A percentile compares a stretch with the other conserved stretches of the same genome.
Conservation (phyloP, 2,797 vertebrate species). For the Varecia variegata region DNA sequence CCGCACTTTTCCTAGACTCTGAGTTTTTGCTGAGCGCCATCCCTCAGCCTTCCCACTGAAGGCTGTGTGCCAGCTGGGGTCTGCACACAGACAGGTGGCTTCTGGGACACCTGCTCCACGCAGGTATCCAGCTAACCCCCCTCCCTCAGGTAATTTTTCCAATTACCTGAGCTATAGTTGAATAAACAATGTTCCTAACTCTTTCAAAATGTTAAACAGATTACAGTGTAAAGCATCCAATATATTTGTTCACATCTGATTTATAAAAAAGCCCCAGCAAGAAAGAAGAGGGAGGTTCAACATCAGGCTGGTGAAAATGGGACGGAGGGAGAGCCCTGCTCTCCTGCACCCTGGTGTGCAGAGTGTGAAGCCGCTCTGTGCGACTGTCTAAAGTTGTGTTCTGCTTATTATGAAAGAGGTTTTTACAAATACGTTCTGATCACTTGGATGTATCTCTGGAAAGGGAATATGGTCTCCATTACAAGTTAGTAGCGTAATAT, state of each 20-base stretch:
- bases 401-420: conserved; percentile 23
- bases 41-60: conserved; percentile 5
- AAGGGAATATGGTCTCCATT: neutral
- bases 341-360: neutral
- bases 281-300: neutral
- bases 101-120: conserved; percentile 30
- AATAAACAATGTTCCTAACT: neutral
- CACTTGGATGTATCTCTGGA: conserved; percentile 33
- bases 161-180: neutral
- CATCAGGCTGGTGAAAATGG: neutral
- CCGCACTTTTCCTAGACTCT: conserved; percentile 51
- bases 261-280: neutral
- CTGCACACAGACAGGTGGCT: neutral
- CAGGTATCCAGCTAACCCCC: neutral
- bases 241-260: conserved; percentile 25
- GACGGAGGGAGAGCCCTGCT: neutral
- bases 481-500: neutral
- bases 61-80: neutral
- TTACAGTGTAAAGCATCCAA: conserved; percentile 23
- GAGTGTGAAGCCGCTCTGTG: neutral
- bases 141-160: neutral
- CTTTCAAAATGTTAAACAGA: conserved; percentile 39
- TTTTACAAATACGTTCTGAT: conserved; percentile 20
- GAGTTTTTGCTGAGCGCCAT: conserved; percentile 48
- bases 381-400: neutral